phyloP scores from a whole-genome alignment of 23 tunicate species.

The Diplosoma virens region DNA sequence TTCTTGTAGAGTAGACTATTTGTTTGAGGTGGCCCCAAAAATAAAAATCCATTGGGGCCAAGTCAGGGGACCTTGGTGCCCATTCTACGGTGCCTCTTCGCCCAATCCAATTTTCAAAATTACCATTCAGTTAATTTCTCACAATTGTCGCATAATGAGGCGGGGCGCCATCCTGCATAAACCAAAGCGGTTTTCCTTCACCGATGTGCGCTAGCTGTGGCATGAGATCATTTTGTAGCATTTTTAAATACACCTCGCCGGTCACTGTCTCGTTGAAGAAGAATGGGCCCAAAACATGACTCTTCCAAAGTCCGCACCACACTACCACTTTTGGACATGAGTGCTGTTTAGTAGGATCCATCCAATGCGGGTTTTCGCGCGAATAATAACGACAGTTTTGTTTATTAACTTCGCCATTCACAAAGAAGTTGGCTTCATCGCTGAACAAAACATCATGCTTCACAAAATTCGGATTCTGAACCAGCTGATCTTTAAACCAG shows the following conservation, averaged over 20 bases:
- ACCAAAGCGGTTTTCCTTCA: constrained; percentile 20
- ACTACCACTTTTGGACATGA: constrained; percentile 10
- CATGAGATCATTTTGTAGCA: constrained; percentile 18
- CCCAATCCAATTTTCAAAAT: constrained; percentile 4
- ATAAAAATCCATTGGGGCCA: neutral
- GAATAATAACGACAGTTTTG: constrained; percentile 20
- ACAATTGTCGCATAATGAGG: neutral
- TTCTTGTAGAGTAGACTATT: constrained; percentile 4
- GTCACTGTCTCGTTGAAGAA: constrained; percentile 6
- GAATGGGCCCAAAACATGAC: constrained; percentile 12
- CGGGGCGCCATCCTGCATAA: neutral
- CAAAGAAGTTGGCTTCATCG: constrained; percentile 17
- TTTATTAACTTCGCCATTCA: constrained; percentile 12
- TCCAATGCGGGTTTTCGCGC: constrained; percentile 19
- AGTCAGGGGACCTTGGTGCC: neutral
- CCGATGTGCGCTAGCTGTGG: neutral
- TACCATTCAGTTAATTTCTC: neutral
- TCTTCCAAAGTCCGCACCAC: constrained; percentile 15
- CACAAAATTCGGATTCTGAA: constrained; percentile 16
- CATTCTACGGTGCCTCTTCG: neutral
- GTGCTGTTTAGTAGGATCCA: constrained; percentile 20
- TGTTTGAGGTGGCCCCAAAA: neutral
- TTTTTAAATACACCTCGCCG: neutral
- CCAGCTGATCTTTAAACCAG: constrained; percentile 13
- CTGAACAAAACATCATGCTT: constrained; percentile 10